phyloP scores from a whole-genome alignment of 1,140 invertebrate species.

The Microplitis demolitor region DNA sequence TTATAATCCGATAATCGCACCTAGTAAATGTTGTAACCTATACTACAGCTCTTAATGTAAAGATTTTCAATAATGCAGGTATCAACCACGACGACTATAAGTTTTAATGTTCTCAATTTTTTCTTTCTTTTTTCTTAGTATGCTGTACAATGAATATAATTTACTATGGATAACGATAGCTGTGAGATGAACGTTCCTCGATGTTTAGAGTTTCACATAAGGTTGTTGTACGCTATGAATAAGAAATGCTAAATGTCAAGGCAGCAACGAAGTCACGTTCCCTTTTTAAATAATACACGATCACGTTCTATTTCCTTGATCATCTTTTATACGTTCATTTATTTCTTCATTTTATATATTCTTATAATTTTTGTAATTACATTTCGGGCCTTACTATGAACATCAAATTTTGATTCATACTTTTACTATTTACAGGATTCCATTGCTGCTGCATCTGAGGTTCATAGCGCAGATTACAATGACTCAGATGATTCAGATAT shows the following conservation, averaged over 20 bases:
- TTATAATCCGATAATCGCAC: no score
- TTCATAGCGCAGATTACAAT: constrained; percentile 45
- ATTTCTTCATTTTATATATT: no score
- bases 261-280: constrained; percentile 23
- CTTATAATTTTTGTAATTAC: no score
- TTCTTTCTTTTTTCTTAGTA: no score
- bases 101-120: no score
- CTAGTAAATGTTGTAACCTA: no score
- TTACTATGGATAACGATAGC: neutral
- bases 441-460: constrained; percentile 50
- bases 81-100: no score
- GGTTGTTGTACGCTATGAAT: constrained; percentile 38
- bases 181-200: no score
- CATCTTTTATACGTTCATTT: neutral
- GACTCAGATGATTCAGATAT: constrained; percentile 57
- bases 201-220: constrained; percentile 26
- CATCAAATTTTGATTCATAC: neutral
- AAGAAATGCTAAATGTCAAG: constrained; percentile 44
- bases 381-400: no score
- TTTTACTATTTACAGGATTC: constrained; percentile 49
- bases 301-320: neutral
- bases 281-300: no score
- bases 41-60: no score
- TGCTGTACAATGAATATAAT: neutral
- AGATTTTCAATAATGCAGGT: no score